Conservation (phyloP, 2,113 vertebrate species). For the Delphinus delphis region DNA sequence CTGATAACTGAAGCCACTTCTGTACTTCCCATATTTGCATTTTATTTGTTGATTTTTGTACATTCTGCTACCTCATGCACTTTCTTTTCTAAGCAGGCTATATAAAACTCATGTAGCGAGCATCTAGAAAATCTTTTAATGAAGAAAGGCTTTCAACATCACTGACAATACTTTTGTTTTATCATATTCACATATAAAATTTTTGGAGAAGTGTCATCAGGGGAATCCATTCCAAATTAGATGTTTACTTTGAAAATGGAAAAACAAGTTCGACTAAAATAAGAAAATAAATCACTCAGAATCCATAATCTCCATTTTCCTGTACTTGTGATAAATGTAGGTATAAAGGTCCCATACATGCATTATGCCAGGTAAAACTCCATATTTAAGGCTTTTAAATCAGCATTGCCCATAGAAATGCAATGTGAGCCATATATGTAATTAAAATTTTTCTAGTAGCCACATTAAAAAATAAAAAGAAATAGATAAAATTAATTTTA, state of each 20-base stretch:
- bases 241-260: conserved; percentile 34
- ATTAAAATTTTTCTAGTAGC: neutral
- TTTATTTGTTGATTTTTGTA: conserved; percentile 68
- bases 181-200: conserved; percentile 49
- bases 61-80: conserved; percentile 60
- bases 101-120: conserved; percentile 53
- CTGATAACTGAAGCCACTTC: conserved; percentile 52
- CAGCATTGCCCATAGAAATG: neutral
- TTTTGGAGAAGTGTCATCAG: conserved; percentile 39
- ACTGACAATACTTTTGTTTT: conserved; percentile 39
- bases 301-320: neutral
- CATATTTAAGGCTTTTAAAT: neutral
- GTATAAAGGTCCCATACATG: neutral
- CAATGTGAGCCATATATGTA: neutral
- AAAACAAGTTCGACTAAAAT: conserved; percentile 48
- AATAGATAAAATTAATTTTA: conserved; percentile 12
- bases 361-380: neutral
- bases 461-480: neutral
- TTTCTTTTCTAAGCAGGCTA: conserved; percentile 55
- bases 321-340: neutral
- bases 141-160: conserved; percentile 68
- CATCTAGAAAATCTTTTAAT: conserved; percentile 62
- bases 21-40: conserved; percentile 62
- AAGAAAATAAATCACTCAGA: conserved; percentile 54
- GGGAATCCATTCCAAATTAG: conserved; percentile 56